A percentile compares a stretch with the other conserved stretches of the same genome.
Conservation (phyloP, 2,113 vertebrate species). For the Poeciliopsis occidentalis region DNA sequence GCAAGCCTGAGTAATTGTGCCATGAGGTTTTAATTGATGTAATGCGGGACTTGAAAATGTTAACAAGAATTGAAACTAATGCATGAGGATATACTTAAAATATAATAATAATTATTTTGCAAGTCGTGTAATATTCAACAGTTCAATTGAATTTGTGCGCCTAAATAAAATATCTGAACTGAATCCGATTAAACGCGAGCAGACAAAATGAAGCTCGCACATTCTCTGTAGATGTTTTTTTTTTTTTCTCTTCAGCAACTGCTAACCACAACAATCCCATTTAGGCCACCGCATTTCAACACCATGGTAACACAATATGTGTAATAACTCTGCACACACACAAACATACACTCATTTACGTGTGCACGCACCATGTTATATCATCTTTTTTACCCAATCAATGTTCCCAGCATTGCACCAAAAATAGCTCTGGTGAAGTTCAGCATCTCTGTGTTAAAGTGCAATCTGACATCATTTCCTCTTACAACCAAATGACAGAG, state of each 20-base stretch:
- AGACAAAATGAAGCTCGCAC: not conserved
- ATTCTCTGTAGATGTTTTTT: conserved; percentile 14
- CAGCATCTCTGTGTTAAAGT: conserved; percentile 13
- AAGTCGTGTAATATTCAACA: not conserved
- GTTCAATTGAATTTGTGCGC: not conserved
- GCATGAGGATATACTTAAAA: not conserved
- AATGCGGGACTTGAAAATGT: not conserved
- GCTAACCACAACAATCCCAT: conserved; percentile 33
- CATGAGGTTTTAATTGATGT: not conserved
- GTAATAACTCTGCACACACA: not conserved
- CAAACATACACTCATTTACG: not conserved
- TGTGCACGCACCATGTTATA: not conserved
- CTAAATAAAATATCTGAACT: not conserved
- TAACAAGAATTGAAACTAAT: not conserved
- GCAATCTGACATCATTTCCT: conserved; percentile 34
- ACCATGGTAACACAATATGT: conserved; percentile 24
- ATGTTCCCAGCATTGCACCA: not conserved
- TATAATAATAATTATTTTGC: not conserved
- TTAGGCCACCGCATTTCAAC: conserved; percentile 20
- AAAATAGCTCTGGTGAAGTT: conserved; percentile 21
- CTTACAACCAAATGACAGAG: conserved; percentile 4
- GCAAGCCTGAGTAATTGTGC: not conserved
- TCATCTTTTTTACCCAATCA: conserved; percentile 18
- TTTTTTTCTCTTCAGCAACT: conserved; percentile 20
- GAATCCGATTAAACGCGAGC: not conserved